Percentiles rank a stretch among this genome's conserved stretches.
These are phyloP conservation scores for Chaetoderma sp. DNA, from an alignment of 2,888 invertebrate species.

Conservation along the genomic window DNA sequence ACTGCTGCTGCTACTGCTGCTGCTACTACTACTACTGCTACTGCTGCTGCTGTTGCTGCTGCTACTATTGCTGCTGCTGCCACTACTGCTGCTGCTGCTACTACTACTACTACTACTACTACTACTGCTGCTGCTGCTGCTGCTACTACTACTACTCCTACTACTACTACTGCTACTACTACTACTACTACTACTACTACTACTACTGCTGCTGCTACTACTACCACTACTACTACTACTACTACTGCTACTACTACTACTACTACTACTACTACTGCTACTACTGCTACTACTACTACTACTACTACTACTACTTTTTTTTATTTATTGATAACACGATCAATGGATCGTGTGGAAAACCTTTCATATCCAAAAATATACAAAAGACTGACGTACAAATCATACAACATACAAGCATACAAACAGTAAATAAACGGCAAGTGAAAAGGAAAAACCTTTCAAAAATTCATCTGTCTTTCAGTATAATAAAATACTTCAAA, in stretches of 20 bases:
- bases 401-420: too few relatives aligned
- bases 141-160: too few relatives aligned
- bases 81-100: background rate
- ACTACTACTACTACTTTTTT: background rate
- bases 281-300: background rate
- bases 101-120: background rate
- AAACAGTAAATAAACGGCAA: too few relatives aligned
- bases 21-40: too few relatives aligned
- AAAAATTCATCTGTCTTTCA: too few relatives aligned
- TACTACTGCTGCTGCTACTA: background rate
- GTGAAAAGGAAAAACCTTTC: too few relatives aligned
- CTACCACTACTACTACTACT: background rate
- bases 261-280: background rate
- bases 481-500: too few relatives aligned
- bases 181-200: background rate
- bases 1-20: background rate
- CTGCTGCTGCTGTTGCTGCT: background rate
- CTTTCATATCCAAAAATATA: too few relatives aligned
- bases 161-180: too few relatives aligned
- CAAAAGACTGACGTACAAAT: too few relatives aligned
- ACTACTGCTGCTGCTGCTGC: background rate
- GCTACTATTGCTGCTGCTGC: background rate
- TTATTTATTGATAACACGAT: too few relatives aligned
- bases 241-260: background rate
- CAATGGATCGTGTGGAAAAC: too few relatives aligned